Evolutionary conservation across 2,797 vertebrate species (phyloP), one percentile per base, ranked within the genome.

Genomic region (Cryptoprocta ferox): DNA sequence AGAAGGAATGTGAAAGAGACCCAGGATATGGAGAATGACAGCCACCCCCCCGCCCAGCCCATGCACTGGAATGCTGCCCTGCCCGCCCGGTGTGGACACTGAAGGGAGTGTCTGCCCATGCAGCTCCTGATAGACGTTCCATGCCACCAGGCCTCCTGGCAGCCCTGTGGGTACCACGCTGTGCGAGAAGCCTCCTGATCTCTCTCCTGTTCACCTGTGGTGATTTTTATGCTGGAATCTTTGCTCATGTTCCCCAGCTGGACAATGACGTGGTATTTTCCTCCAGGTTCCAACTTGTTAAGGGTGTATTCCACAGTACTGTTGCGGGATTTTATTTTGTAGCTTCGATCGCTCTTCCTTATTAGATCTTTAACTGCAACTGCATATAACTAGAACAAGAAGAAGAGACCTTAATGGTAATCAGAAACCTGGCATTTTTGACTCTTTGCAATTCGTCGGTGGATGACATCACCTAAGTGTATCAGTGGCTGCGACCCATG

Each of bases 161-260:
- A 39, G 76, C 39, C 1, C 18, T 1, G 1, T 0, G 11, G 26
- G 35, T 1, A 3, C 63, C 45, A 21, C 16, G 45, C 68, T 4
- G 2, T 1, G 35, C 1, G 12, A 12, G 39, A 19, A 21, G 63
- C 65, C 37, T 13, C 14, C 39, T 3, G 1, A 19, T 5, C 45
- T 16, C 42, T 50, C 53, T 4, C 10, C 61, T 0, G 26, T 86
- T 97, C 93, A 99, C 99, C 99, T 98, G 99, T 99, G 98, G 98
- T 99, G n/a, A 99, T 98, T 39, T 99, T 99, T 96, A 99, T 98
- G 95, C 99, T 99, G 98, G 99, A 98, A 85, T 99, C 99, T 97
- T 99, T 99, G 99, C 99, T 99, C 99, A 99, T 99, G 98, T 99
- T 99, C 87, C 99, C 99, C 89, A 99, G 99, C 4, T 99, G 99